phyloP scores from a whole-genome alignment of 2,888 invertebrate species.

The Cephalotes varians region DNA sequence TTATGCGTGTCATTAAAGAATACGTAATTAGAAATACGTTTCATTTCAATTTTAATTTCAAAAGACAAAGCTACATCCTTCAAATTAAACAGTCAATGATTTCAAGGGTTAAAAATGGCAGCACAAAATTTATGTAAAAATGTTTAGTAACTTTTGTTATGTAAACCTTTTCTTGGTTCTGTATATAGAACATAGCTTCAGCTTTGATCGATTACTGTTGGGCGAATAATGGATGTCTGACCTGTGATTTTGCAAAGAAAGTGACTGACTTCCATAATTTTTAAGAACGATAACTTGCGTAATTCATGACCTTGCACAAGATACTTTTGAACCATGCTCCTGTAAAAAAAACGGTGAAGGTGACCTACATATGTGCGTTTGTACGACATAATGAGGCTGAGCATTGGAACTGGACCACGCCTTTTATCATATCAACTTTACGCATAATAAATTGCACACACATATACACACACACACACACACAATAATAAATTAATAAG shows the following conservation, averaged over 20 bases:
- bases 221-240: neutral
- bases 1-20: neutral
- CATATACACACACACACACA: no score
- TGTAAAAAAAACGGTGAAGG: constrained; percentile 48
- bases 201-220: neutral
- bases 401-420: constrained; percentile 37
- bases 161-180: neutral
- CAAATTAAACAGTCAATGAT: neutral
- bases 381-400: constrained; percentile 19
- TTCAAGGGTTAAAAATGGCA: neutral
- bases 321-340: constrained; percentile 34
- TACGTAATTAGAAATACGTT: neutral
- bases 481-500: constrained; percentile 26
- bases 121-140: neutral
- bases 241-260: constrained; percentile 23
- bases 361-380: constrained; percentile 43
- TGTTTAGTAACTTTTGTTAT: neutral
- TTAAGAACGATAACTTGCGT: constrained; percentile 29
- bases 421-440: constrained; percentile 17
- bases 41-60: neutral
- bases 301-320: constrained; percentile 47
- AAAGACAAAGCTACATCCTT: neutral
- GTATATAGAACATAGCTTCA: neutral
- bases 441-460: no score
- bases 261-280: constrained; percentile 17